Base-by-base conservation (phyloP, 2,888 invertebrate species). In the Calliphora vomitoria region DNA sequence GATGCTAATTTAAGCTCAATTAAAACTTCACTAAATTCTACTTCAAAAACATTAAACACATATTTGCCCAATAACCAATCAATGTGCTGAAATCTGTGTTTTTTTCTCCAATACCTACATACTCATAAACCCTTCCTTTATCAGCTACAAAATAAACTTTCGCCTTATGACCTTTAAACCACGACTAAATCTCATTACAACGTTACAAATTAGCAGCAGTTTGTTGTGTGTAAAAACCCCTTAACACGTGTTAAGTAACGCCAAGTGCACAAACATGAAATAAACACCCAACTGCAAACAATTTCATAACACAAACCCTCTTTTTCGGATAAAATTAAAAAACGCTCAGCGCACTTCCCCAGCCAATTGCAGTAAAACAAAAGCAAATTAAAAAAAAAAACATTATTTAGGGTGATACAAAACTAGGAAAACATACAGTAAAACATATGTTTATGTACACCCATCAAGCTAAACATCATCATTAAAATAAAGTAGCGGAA, bases 401-500 rank as follows among this genome's bases (percentile, higher is more conserved):
- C 60, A 71, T 62, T 62, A 64, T 78, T 83, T 71, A 62, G 69
- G 64, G 64, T 71, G 64, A 44, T 64, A 15, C 18, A 47, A 53
- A 60, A 25, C 25, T 11, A 6, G 10, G 8, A 15, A 66, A 66
- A 74, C 11, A 50, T 18, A 15, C 18, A 58, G 20, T 75, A 71
- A 58, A 72, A 68, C 79, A 72, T 79, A 66, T 72, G 79, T 74
- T 74, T 41, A 62, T 64, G 15, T 64, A 66, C 25, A 53, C 41
- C 53, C 72, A 84, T 53, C 79, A 72, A 78, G 53, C 76, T 47
- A 80, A 79, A 74, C 58, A 60, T 60, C 62, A 68, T 66, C 60
- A 66, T 82, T 50, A 74, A 66, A 50, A 69, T 82, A 69, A 75
- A 83, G 50, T 82, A 82, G 83, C 86, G 86, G 86, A 86, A 80